These are phyloP conservation scores for Periparus ater DNA, from an alignment of 2,797 vertebrate genomes.

Conservation along the genomic window DNA sequence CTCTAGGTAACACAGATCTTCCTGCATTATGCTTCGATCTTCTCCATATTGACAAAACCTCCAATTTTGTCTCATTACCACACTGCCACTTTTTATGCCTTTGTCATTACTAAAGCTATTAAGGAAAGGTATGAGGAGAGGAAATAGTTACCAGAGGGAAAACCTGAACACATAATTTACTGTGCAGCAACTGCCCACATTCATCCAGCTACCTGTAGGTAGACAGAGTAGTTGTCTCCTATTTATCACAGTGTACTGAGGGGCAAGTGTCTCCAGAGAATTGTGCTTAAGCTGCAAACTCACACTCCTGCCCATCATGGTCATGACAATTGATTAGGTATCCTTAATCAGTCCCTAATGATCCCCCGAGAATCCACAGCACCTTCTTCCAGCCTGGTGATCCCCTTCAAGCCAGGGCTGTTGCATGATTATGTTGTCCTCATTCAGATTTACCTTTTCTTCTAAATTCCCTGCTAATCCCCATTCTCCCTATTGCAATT, in stretches of 20 bases:
- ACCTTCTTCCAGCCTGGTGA: not conserved
- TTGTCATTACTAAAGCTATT: constrained; percentile 42
- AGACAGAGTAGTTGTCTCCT: not conserved
- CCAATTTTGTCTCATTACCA: constrained; percentile 36
- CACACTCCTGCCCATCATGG: not conserved
- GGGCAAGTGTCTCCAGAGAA: not conserved
- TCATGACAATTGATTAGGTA: not conserved
- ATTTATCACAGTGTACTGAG: not conserved
- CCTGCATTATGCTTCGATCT: constrained; percentile 26
- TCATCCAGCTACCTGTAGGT: not conserved
- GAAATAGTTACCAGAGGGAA: constrained; percentile 3
- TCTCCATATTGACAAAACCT: constrained; percentile 33
- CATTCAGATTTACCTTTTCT: not conserved
- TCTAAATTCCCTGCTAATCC: not conserved
- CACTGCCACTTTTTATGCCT: constrained; percentile 22
- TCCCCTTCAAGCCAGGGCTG: not conserved
- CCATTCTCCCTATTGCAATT: not conserved
- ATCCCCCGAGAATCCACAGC: not conserved
- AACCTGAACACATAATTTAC: not conserved
- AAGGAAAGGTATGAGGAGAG: not conserved
- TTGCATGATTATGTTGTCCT: not conserved
- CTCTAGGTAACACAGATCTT: constrained; percentile 19
- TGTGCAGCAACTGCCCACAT: not conserved
- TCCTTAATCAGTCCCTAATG: constrained; percentile 15
- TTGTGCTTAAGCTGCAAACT: not conserved